Evolutionary conservation across 1,140 invertebrate genomes (phyloP), one percentile per base, ranked within the genome.

Genomic region (Euura lappo): DNA sequence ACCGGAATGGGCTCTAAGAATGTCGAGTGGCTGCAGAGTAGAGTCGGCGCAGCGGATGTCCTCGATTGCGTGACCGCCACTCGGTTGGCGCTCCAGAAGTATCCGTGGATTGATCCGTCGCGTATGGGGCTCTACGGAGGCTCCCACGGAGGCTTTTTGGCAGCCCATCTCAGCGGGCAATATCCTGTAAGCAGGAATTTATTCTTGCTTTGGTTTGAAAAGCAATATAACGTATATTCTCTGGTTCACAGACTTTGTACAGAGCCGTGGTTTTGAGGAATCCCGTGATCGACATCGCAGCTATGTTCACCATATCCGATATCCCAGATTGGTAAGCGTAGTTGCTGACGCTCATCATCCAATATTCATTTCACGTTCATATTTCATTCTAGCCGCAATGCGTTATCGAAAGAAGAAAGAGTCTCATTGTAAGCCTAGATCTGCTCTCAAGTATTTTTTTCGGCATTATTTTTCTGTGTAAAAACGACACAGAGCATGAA

Each of bases 61-160:
- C 87, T 90, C 65, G 97, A 98, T 87, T 93, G 94, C 75, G 89
- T 94, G 76, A 88, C 91, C 44, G 91, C 92, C 11, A 89, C 90
- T 2, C 75, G 91, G 66, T 86, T 89, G 74, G 87, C 89, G 0
- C 68, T 93, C 0, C 81, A 87, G 65, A 85, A 86, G 51, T 91
- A 88, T 77, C 80, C 89, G 0, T 89, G 86, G 78, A 77, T 94
- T 3, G 88, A 94, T 79, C 79, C 84, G 6, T 83, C 89, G 2
- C 88, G 88, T 73, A 72, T 94, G 4, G 87, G 89, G 5, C 76
- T 95, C 0, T 87, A 85, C 67, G 97, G 97, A 13, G 96, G 96
- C 5, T 98, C 96, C 2, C 96, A 98, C 86, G 97, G 97, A 66
- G 97, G 97, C 45, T 98, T 98, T 85, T 86, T 98, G 5, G 93